Percentiles rank a stretch among this genome's conserved stretches.
phyloP scores from a whole-genome alignment of 2,113 vertebrate species.

The Toxostoma redivivum region DNA sequence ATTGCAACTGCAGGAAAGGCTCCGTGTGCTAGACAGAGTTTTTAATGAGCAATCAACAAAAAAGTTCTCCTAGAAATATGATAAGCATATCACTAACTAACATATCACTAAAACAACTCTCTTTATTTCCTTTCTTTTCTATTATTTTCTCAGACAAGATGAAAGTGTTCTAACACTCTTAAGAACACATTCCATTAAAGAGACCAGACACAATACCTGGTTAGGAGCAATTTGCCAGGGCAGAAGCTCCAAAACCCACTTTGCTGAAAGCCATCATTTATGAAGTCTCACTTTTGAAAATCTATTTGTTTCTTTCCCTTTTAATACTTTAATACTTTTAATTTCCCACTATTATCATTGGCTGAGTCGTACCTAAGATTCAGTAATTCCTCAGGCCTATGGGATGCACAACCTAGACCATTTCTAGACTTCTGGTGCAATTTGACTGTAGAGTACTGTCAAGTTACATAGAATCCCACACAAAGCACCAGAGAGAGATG shows the following conservation, averaged over 20 bases:
- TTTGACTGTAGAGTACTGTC: not conserved
- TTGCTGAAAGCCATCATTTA: not conserved
- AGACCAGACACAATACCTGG: rapidly evolving
- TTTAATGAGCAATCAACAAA: not conserved
- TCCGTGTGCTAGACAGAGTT: not conserved
- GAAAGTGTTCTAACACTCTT: not conserved
- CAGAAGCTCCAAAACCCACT: not conserved
- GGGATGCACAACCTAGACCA: not conserved
- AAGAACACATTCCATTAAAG: not conserved
- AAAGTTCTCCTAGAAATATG: not conserved
- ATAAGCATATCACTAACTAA: not conserved
- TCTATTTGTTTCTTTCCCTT: not conserved
- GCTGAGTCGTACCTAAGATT: not conserved
- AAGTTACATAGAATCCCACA: not conserved
- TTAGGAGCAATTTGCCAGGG: not conserved
- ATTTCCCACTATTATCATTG: not conserved
- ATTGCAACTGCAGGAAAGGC: not conserved
- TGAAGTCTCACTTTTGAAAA: not conserved
- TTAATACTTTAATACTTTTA: not conserved
- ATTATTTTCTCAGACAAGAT: not conserved
- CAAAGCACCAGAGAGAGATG: not conserved
- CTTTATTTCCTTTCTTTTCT: not conserved
- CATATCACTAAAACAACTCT: rapidly evolving
- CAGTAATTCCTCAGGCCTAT: not conserved
- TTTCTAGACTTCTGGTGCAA: not conserved